phyloP scores from a whole-genome alignment of 1,140 invertebrate genomes.

The Conopomorpha cramerella region DNA sequence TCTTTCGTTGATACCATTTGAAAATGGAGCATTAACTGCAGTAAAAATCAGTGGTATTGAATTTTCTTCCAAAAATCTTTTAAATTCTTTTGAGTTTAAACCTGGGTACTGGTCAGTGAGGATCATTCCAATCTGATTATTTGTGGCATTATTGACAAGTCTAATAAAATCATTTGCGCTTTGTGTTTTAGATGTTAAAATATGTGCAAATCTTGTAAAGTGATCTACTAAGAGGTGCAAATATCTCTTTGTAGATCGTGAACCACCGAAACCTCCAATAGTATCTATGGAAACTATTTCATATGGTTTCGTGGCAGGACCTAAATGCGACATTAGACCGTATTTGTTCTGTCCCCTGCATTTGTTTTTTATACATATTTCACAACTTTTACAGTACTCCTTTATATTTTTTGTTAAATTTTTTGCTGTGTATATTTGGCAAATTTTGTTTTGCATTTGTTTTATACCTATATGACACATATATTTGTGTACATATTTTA shows the following conservation, averaged over 20 bases:
- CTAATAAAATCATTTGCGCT: constrained; percentile 29
- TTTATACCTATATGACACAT: constrained; percentile 11
- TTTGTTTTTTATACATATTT: too few relatives aligned
- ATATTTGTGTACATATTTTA: constrained; percentile 6
- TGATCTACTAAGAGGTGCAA: too few relatives aligned
- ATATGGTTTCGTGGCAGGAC: too few relatives aligned
- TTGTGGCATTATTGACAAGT: constrained; percentile 14
- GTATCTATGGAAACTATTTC: constrained; percentile 9
- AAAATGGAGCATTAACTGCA: constrained; percentile 10
- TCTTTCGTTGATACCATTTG: too few relatives aligned
- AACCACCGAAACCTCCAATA: too few relatives aligned
- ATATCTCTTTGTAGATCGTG: too few relatives aligned
- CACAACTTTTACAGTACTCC: constrained; percentile 9
- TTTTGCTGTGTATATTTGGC: constrained; percentile 11
- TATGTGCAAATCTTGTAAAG: constrained; percentile 7
- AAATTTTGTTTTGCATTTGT: constrained; percentile 11
- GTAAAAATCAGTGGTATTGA: constrained; percentile 9
- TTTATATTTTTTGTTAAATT: constrained; percentile 13
- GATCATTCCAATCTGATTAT: constrained; percentile 15
- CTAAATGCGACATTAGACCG: constrained; percentile 18
- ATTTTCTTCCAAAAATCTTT: too few relatives aligned
- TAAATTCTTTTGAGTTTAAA: too few relatives aligned
- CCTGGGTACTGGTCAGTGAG: too few relatives aligned
- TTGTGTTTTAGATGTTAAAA: constrained; percentile 29
- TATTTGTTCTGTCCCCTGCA: too few relatives aligned